Evolutionary conservation across 2,888 invertebrate species (phyloP), one percentile per base, ranked within the genome.

Genomic region (Teinopalpus imperialis): DNA sequence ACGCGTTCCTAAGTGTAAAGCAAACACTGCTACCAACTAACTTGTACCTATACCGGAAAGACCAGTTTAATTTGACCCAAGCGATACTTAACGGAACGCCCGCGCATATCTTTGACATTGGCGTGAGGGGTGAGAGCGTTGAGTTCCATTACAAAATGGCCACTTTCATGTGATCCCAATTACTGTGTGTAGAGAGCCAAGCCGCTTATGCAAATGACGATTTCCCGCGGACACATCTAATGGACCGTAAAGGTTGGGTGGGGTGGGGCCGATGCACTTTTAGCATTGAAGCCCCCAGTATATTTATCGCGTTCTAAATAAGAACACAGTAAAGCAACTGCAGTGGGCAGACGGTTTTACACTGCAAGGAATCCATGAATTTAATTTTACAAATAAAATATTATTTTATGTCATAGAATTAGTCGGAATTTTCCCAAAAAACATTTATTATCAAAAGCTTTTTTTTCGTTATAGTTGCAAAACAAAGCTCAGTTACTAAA

Each of bases 121-220:
- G 41, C 12, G 41, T 29, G 51, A 51, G 48, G 49, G 54, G 54
- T 53, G 46, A 59, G 56, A 61, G 59, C 51, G 51, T 47, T 53
- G 49, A 41, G 63, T 73, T 53, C 68, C 82, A 64, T 54, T 51
- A 52, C 61, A 74, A 51, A 64, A 55, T 76, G 79, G 87, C 63
- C 69, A 61, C 63, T 66, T 59, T 57, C 73, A 73, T 74, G 80
- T 81, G 83, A 82, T 83, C 81, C 81, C 83, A 86, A 87, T 85
- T 86, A 87, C 85, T 74, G 76, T 76, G 82, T 81, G 82, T 78
- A 76, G 79, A 77, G 81, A 77, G 72, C 75, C 78, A 81, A 86
- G 85, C 86, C 86, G 87, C 81, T 88, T 88, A 88, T 88, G 87
- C 86, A 88, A 87, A 88, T 87, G 81, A 77, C 76, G 81, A 79